phyloP scores from a whole-genome alignment of 2,888 invertebrate genomes.

The Terebella lapidaria region DNA sequence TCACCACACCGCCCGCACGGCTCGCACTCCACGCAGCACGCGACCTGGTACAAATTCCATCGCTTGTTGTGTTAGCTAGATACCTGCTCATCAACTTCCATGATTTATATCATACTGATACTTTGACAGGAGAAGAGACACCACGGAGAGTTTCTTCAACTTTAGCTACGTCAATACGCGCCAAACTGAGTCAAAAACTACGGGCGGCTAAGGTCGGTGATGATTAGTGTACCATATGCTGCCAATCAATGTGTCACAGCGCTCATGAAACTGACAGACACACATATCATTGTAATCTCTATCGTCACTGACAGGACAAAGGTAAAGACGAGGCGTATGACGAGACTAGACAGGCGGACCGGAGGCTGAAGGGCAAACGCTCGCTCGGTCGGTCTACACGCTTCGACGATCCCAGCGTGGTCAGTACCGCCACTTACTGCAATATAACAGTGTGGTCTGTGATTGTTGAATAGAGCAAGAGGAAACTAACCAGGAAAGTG shows the following conservation, averaged over 20 bases:
- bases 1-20: too few species aligned
- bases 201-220: conserved; percentile 17
- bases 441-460: too few species aligned
- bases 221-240: too few species aligned
- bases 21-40: neutral
- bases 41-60: neutral
- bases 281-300: neutral
- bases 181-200: conserved; percentile 13
- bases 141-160: neutral
- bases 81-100: too few species aligned
- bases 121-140: neutral
- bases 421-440: too few species aligned
- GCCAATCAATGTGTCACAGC: neutral
- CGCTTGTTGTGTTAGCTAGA: too few species aligned
- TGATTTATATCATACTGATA: too few species aligned
- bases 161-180: conserved; percentile 7
- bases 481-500: too few species aligned
- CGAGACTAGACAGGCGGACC: conserved; percentile 9
- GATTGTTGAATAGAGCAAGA: too few species aligned
- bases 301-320: conserved; percentile 15
- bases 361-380: conserved; percentile 14
- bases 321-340: conserved; percentile 23
- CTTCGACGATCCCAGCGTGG: conserved; percentile 23
- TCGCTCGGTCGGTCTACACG: conserved; percentile 12
- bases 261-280: neutral